Conservation (phyloP, 2,113 vertebrate species). For the Rutilus rutilus region DNA sequence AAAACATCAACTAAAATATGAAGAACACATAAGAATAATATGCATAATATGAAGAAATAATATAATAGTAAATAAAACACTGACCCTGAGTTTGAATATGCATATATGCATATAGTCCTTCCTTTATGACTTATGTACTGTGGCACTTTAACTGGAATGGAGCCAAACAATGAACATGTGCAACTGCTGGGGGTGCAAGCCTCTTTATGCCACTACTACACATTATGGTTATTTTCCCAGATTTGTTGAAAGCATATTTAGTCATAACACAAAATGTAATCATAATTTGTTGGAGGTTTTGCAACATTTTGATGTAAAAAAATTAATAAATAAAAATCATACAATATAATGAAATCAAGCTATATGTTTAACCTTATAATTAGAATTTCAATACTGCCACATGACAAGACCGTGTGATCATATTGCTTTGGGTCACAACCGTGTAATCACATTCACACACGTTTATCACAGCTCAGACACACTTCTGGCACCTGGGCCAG, state of each 20-base stretch:
- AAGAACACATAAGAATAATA: not conserved
- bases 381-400: not conserved
- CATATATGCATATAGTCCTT: not conserved
- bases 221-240: not conserved
- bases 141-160: not conserved
- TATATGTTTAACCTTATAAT: not conserved
- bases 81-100: not conserved
- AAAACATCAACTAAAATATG: not conserved
- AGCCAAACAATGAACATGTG: not conserved
- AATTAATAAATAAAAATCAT: not conserved
- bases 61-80: not conserved
- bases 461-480: not conserved
- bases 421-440: not conserved
- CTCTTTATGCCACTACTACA: no score
- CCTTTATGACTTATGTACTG: not conserved
- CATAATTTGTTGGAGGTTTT: not conserved
- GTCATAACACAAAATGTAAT: not conserved
- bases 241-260: not conserved
- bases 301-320: not conserved
- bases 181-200: not conserved
- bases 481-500: slow-evolving; percentile 23
- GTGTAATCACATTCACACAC: not conserved
- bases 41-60: not conserved
- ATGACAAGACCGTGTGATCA: not conserved
- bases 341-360: not conserved